Percentiles rank a stretch among this genome's conserved stretches.
Evolutionary conservation across 2,113 vertebrate species (phyloP).

Genomic region (Pterocles orientalis): DNA sequence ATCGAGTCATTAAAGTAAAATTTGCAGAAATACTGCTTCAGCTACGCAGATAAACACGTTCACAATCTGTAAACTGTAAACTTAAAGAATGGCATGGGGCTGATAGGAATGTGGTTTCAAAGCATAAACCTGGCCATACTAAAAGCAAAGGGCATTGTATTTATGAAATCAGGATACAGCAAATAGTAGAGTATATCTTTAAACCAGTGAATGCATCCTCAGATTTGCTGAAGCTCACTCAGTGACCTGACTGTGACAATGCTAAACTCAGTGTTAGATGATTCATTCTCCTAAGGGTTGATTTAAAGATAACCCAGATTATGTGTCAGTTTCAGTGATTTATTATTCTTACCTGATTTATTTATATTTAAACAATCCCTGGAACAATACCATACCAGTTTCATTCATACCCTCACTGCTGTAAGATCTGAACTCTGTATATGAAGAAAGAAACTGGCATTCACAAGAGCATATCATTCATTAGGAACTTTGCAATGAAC

Average conservation of each 20-base stretch:
- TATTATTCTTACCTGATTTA: background rate
- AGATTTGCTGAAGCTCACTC: background rate
- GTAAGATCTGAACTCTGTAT: background rate
- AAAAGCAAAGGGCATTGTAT: background rate
- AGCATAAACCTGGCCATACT: background rate
- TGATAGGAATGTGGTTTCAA: background rate
- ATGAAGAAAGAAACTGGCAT: background rate
- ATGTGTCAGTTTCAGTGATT: background rate
- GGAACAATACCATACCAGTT: background rate
- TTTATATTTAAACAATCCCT: background rate
- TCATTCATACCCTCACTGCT: background rate
- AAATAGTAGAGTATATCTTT: background rate
- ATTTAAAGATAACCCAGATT: background rate
- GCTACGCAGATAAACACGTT: accelerated
- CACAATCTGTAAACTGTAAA: background rate
- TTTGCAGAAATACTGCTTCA: background rate
- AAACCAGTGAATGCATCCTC: background rate
- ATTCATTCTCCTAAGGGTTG: background rate
- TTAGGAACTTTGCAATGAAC: background rate
- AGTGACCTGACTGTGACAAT: background rate
- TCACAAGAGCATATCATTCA: background rate
- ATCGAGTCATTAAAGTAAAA: background rate
- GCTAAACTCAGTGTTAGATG: background rate
- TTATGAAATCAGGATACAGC: background rate
- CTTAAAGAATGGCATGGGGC: background rate